phyloP scores from a whole-genome alignment of 2,797 vertebrate genomes.

The Anguilla marmorata region DNA sequence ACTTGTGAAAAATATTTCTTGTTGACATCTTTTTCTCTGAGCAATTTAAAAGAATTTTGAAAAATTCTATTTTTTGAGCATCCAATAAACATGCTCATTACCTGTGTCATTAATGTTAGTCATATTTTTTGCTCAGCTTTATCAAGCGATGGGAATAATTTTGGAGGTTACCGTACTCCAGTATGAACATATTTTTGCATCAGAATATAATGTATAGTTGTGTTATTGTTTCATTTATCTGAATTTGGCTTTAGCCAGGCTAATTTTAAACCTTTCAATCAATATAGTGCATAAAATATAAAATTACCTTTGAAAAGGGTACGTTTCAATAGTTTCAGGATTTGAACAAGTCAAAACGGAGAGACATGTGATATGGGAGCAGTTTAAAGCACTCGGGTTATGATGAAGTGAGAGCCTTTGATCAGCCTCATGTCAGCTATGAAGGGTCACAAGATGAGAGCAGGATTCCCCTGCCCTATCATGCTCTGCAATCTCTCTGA shows the following conservation, averaged over 20 bases:
- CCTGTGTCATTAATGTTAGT: too few relatives aligned
- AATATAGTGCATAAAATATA: not conserved
- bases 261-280: not conserved
- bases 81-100: too few relatives aligned
- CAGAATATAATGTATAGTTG: not conserved
- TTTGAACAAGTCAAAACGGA: not conserved
- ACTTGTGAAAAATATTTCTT: too few relatives aligned
- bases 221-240: not conserved
- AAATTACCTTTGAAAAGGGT: not conserved
- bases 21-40: too few relatives aligned
- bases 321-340: not conserved
- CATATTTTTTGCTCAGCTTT: too few relatives aligned
- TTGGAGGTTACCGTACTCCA: not conserved
- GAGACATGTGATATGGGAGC: not conserved
- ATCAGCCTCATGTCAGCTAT: conserved; percentile 18
- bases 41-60: too few relatives aligned
- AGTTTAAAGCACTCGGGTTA: not conserved
- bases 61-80: too few relatives aligned
- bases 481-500: conserved; percentile 31
- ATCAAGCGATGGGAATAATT: not conserved
- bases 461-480: conserved; percentile 28
- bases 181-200: not conserved
- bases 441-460: conserved; percentile 14
- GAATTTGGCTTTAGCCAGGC: not conserved
- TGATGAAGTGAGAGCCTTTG: not conserved